Evolutionary conservation across 2,797 vertebrate species (phyloP), one percentile per base, ranked within the genome.

Genomic region (Xiphophorus birchmanni): DNA sequence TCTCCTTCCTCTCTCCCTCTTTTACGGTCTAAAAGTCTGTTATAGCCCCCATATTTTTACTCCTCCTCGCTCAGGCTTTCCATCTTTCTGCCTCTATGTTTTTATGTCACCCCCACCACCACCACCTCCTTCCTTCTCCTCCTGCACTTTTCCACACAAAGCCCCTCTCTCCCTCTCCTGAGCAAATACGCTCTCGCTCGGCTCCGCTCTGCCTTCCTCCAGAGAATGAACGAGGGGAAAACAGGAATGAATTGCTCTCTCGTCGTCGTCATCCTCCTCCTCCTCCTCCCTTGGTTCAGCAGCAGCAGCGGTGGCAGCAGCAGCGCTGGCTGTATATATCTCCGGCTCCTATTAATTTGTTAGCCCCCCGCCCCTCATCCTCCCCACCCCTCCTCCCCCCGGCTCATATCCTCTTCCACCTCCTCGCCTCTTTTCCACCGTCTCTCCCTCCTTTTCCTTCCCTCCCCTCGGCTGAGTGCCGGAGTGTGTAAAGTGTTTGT

Each of bases 401-500:
- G 84, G 83, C 93, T 91, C 89, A 91, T 92, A 92, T 91, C 90
- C 90, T 88, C 83, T 82, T 74, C 86, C 85, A 74, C 82, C 82
- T 74, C 82, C 86, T 82, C 81, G 86, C 73, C 75, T 79, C 78
- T 76, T 72, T 52, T 65, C 84, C 69, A 78, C 80, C 75, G 47
- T 79, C 84, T 79, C 86, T 81, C 85, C 80, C 91, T 84, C 85
- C 89, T 79, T 40, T 69, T 74, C 86, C 77, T 84, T 77, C 81
- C 87, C 88, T 88, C 87, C 88, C 90, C 81, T 87, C 90, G 48
- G 89, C 92, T 89, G 90, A 92, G 92, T 92, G 92, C 91, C 91
- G 88, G 92, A 93, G 93, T 94, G 91, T 94, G 94, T 94, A 94
- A 95, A 94, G 94, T 94, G 91, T 94, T 94, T 94, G 94, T 94